Percentiles rank a stretch among this genome's conserved stretches.
These are phyloP conservation scores for Coregonus clupeaformis DNA, from an alignment of 2,113 vertebrate genomes.

Conservation along the genomic window DNA sequence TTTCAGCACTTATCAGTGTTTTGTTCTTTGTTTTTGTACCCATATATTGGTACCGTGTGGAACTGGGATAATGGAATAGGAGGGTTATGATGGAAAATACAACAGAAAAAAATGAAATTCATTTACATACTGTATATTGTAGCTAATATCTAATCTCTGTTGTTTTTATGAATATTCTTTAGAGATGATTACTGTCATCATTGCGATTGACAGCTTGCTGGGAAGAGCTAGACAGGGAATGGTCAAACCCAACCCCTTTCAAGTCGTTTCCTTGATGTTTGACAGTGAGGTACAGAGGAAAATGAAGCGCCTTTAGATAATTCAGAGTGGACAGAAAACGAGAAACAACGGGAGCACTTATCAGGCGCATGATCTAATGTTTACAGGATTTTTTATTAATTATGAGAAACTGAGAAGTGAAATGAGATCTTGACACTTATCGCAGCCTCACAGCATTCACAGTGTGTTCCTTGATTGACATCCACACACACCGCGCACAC, in stretches of 20 bases:
- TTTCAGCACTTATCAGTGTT: no score
- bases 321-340: slow-evolving; percentile 50
- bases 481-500: slow-evolving; percentile 16
- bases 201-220: slow-evolving; percentile 52
- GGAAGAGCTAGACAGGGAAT: not conserved
- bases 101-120: not conserved
- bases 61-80: no score
- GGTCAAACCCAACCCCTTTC: slow-evolving; percentile 20
- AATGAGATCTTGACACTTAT: slow-evolving; percentile 72
- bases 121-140: slow-evolving; percentile 1
- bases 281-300: slow-evolving; percentile 28
- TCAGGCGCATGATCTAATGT: slow-evolving; percentile 67
- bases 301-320: slow-evolving; percentile 50
- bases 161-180: not conserved
- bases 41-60: no score
- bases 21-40: no score
- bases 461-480: slow-evolving; percentile 59
- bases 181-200: not conserved
- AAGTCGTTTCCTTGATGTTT: slow-evolving; percentile 39
- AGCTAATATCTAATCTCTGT: not conserved
- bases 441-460: slow-evolving; percentile 56
- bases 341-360: slow-evolving; percentile 64
- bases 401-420: slow-evolving; percentile 68
- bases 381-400: slow-evolving; percentile 74
- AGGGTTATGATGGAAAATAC: no score